Percentiles rank a stretch among this genome's conserved stretches.
Evolutionary conservation across 1,140 invertebrate species (phyloP).

Genomic region (Vanessa tameamea): DNA sequence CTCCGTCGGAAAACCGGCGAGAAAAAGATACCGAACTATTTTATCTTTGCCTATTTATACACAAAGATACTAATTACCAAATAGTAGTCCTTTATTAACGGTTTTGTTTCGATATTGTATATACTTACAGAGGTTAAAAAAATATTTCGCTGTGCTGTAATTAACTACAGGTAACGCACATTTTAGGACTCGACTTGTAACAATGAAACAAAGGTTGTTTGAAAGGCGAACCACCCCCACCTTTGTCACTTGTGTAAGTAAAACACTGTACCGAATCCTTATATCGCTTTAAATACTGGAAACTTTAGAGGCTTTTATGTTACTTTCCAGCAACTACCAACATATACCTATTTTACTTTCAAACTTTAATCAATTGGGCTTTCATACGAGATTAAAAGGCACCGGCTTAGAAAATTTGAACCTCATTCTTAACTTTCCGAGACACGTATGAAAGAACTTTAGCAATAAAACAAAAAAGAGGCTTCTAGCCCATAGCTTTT

Average conservation of each 20-base stretch:
- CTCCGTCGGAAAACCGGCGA: too few relatives aligned
- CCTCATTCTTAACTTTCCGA: conserved; percentile 49
- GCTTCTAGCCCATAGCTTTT: conserved; percentile 63
- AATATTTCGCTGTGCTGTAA: neutral
- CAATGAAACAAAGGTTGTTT: conserved; percentile 2
- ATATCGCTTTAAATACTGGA: neutral
- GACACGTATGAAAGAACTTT: conserved; percentile 70
- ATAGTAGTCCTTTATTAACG: too few relatives aligned
- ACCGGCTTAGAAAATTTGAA: conserved; percentile 27
- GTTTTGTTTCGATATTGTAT: too few relatives aligned
- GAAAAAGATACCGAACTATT: too few relatives aligned
- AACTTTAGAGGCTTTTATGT: neutral
- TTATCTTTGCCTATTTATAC: too few relatives aligned
- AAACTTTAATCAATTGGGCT: conserved; percentile 16
- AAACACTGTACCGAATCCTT: neutral
- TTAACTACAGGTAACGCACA: neutral
- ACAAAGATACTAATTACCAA: too few relatives aligned
- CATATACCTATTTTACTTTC: neutral
- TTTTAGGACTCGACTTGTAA: neutral
- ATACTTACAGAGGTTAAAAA: neutral
- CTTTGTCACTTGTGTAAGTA: neutral
- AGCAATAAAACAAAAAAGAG: conserved; percentile 72
- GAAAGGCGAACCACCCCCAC: neutral
- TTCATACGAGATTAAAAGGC: conserved; percentile 37
- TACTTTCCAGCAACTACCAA: neutral